Conservation (phyloP, 2,797 vertebrate species). For the Coregonus suidteri region DNA sequence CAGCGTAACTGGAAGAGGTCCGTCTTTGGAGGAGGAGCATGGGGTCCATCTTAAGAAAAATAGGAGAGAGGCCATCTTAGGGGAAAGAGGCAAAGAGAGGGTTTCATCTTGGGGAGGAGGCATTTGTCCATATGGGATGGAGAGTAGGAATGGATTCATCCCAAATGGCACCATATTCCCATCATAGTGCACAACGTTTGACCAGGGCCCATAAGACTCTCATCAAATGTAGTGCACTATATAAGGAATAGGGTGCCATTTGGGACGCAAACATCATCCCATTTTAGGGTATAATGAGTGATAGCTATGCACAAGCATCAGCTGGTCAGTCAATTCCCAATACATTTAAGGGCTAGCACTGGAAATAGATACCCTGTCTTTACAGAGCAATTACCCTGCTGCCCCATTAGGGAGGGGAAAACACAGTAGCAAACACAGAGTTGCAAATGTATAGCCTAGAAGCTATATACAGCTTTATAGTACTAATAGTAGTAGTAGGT, state of each 20-base stretch:
- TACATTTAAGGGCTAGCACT: not conserved
- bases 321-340: not conserved
- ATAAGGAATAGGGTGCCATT: too few relatives aligned
- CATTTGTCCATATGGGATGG: not conserved
- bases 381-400: not conserved
- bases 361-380: not conserved
- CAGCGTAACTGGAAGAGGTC: not conserved
- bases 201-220: not conserved
- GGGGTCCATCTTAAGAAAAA: not conserved
- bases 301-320: not conserved
- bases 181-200: not conserved
- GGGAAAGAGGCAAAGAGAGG: not conserved
- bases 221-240: too few relatives aligned
- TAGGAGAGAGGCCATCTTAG: slow-evolving; percentile 1
- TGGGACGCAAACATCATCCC: too few relatives aligned
- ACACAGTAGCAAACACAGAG: not conserved
- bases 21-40: not conserved
- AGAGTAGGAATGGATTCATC: not conserved
- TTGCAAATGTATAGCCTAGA: not conserved
- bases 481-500: too few relatives aligned
- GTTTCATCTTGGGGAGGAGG: not conserved
- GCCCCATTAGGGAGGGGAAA: not conserved
- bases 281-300: not conserved
- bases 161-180: not conserved
- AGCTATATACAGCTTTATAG: not conserved